phyloP scores from a whole-genome alignment of 2,113 vertebrate genomes.

The Protobothrops mucrosquamatus region DNA sequence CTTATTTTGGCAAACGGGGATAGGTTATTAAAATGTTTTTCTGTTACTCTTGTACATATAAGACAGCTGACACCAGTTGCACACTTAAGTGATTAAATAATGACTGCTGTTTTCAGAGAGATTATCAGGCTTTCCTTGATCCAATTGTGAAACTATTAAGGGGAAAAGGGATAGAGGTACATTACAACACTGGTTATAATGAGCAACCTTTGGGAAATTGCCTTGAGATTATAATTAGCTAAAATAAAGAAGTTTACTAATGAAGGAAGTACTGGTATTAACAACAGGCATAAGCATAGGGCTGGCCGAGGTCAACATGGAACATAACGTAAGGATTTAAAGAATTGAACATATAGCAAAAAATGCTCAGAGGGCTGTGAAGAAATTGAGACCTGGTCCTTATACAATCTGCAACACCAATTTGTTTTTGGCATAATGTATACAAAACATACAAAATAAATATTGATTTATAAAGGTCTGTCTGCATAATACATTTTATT shows the following conservation, averaged over 20 bases:
- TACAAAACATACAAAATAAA: not conserved
- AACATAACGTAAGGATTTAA: constrained; percentile 40
- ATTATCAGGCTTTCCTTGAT: constrained; percentile 49
- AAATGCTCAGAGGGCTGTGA: constrained; percentile 9
- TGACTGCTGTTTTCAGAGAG: constrained; percentile 17
- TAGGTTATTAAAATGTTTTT: not conserved
- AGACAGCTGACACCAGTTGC: not conserved
- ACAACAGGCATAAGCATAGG: constrained; percentile 46
- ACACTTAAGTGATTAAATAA: not conserved
- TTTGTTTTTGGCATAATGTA: constrained; percentile 24
- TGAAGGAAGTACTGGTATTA: constrained; percentile 40
- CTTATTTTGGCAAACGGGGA: not conserved
- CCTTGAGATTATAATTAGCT: constrained; percentile 63
- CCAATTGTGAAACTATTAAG: constrained; percentile 61
- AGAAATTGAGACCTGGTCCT: constrained; percentile 4
- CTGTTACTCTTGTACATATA: not conserved
- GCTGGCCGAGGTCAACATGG: constrained; percentile 47
- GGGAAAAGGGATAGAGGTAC: not conserved
- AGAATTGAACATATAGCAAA: not conserved
- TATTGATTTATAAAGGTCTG: not conserved
- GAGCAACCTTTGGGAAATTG: constrained; percentile 49
- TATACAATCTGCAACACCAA: not conserved
- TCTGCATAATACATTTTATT: not conserved
- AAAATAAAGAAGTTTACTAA: constrained; percentile 61
- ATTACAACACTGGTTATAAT: constrained; percentile 38